Evolutionary conservation across 2,797 vertebrate genomes (phyloP), one percentile per base, ranked within the genome.

Genomic region (Gymnoscopelus microlampas): DNA sequence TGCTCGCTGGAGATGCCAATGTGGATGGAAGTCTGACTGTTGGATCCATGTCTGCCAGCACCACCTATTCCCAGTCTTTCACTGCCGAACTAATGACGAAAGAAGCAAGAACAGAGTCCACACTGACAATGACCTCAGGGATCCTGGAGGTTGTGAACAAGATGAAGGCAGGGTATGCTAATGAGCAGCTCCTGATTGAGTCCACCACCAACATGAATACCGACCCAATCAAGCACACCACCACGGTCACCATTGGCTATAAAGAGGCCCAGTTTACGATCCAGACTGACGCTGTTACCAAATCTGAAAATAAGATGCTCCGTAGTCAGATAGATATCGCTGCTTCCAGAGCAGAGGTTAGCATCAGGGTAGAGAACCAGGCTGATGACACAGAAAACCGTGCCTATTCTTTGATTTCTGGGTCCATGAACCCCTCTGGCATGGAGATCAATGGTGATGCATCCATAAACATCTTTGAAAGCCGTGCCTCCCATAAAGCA

Each of bases 401-500:
- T 54, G 93, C 83, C 58, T 94, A 92, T 69, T 93, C 92, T 53
- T 74, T 95, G 63, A 75, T 97, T 51, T 93, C 94, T 55, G 95
- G 94, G 47, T 94, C 94, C 26, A 69, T 98, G 59, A 93, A 91
- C 87, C 92, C 93, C 49, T 91, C 89, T 1, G 93, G 95, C 48
- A 74, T 98, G 57, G 95, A 98, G 89, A 78, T 98, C 66, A 97
- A 96, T 71, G 84, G 89, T 3, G 96, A 97, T 66, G 79, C 95
- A 47, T 91, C 91, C 19, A n/a, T 96, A 59, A 95, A 91, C 13
- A 89, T 94, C 77, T 92, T 91, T 74, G 88, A 78, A 63, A 96
- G 92, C 66, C 89, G 92, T 26, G 94, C 92, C 19, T 95, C 95
- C 63, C 95, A 97, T 85, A 98, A 96, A 67, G 94, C 94, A 53